Base-by-base conservation (phyloP, 92 coral and sea anemone species). In the Epizoanthus illoricatus region DNA sequence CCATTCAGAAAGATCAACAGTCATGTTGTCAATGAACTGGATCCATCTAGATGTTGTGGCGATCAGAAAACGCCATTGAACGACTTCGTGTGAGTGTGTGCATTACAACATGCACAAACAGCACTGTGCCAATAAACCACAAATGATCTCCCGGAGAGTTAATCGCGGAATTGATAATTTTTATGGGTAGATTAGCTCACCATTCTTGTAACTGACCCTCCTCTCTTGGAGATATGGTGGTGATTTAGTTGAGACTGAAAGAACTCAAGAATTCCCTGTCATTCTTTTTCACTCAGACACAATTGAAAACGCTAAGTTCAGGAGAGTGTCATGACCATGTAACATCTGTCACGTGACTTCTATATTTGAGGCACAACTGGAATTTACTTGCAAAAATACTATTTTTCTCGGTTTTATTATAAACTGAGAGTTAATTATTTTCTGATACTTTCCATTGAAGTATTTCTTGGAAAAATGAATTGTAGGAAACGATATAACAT, bases 111-210 rank as follows among this genome's bases (percentile, higher is more conserved):
- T 40, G 6, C 13, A 7, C 43, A 19, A 64, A 21, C 70, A 18
- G 5, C 56, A 66, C 36, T 66, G 18, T 66, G 43, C 73, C 56
- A 52, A 52, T 39, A 42, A 68, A 68, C 42, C 45, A 13, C 70
- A 65, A 66, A 68, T 16, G 80, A 75, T 57, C 80, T 75, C 80
- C 54, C 41, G 45, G 55, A 33, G 67, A 75, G 80, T 41, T 75
- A 17, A 68, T 68, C 73, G 73, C 73, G n/a, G 52, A 39, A 68
- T 68, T 33, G 73, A 18, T 68, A 68, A 68, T 39, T 68, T 68
- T 39, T 36, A 43, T 59, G 80, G 65, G 16, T 56, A 24, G 62
- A 57, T 75, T 75, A 24, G 45, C 80, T 58, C 80, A 75, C 80
- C 80, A 75, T 75, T 36, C 5, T 75, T 59, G 68, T 40, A 68